phyloP scores from a whole-genome alignment of 1,140 invertebrate species.

The Pseudomyrmex pallidus region DNA sequence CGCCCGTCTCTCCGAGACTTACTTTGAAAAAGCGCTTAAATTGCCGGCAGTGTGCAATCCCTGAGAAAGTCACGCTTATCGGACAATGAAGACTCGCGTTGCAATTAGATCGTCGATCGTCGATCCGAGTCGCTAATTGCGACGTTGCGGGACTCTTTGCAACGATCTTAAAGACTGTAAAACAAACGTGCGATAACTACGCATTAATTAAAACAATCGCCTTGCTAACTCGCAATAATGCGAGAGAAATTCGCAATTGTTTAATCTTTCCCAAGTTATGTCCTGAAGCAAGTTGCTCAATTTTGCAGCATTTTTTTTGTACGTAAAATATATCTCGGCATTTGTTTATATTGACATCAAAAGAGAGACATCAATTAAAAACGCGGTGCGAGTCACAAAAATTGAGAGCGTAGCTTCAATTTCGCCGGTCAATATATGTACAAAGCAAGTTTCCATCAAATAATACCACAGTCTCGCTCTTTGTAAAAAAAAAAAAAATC shows the following conservation, averaged over 20 bases:
- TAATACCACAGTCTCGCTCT: too few species aligned
- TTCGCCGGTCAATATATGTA: not conserved
- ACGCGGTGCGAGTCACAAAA: not conserved
- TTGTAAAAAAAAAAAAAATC: too few species aligned
- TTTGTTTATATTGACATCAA: too few species aligned
- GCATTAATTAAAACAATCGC: not conserved
- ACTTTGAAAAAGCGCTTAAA: slow-evolving; percentile 57
- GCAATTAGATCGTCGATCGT: slow-evolving; percentile 46
- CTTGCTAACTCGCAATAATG: not conserved
- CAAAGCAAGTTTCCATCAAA: too few species aligned
- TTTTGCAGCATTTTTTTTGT: too few species aligned
- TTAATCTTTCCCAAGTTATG: too few species aligned
- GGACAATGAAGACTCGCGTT: slow-evolving; percentile 23
- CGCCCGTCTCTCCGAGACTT: too few species aligned
- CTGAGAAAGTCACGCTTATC: slow-evolving; percentile 28
- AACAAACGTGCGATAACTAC: not conserved
- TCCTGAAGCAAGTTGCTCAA: too few species aligned
- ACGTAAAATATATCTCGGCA: too few species aligned
- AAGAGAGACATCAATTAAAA: not conserved
- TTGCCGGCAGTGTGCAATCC: slow-evolving; percentile 25
- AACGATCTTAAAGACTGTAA: not conserved
- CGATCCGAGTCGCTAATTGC: slow-evolving; percentile 16
- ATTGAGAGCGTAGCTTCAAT: not conserved
- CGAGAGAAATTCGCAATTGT: not conserved
- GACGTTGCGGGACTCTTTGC: not conserved